Conservation (phyloP, 2,797 vertebrate species). For the Rhodeus uyekii region DNA sequence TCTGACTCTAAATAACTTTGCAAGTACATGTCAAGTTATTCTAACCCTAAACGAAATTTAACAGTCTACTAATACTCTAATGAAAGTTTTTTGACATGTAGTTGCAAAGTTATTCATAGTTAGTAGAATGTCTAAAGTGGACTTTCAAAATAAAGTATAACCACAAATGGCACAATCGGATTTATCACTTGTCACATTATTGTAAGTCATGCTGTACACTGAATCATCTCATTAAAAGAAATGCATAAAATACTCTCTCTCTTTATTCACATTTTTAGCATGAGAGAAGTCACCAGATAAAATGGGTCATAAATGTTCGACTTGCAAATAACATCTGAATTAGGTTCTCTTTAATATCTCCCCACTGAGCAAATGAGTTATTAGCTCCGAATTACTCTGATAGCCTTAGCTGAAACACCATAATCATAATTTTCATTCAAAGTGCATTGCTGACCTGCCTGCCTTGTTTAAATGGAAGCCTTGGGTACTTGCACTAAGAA, state of each 20-base stretch:
- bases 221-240: not conserved
- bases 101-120: not conserved
- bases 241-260: not conserved
- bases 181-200: not conserved
- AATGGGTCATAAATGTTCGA: slow-evolving; percentile 38
- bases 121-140: not conserved
- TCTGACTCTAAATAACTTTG: too few species aligned
- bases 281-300: not conserved
- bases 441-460: slow-evolving; percentile 28
- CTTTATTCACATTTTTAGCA: slow-evolving; percentile 29
- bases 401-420: slow-evolving; percentile 16
- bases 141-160: not conserved
- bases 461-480: slow-evolving; percentile 26
- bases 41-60: too few species aligned
- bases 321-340: slow-evolving; percentile 33
- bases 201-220: not conserved
- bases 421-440: slow-evolving; percentile 44
- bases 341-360: slow-evolving; percentile 51
- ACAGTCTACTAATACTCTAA: too few species aligned
- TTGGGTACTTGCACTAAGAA: slow-evolving; percentile 3
- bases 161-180: not conserved
- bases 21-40: too few species aligned
- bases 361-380: slow-evolving; percentile 50
- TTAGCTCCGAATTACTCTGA: slow-evolving; percentile 50
- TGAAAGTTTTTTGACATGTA: not conserved